A percentile compares a stretch with the other conserved stretches of the same genome.
phyloP scores from a whole-genome alignment of 1,140 invertebrate species.

The Lasioglossum albipes region DNA sequence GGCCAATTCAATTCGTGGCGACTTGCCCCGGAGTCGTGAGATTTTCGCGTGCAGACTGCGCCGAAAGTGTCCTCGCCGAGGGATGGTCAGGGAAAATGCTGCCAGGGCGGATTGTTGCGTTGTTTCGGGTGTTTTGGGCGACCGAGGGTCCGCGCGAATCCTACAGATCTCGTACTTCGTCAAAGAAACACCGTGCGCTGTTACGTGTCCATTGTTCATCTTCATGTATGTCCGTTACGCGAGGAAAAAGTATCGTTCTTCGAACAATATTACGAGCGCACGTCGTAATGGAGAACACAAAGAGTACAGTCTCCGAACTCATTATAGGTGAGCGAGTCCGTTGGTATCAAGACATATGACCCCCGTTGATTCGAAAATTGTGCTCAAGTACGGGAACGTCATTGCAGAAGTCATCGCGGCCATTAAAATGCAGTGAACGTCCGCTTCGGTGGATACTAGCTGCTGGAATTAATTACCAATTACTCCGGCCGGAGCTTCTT shows the following conservation, averaged over 20 bases:
- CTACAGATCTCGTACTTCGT: too few relatives aligned
- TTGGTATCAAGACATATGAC: neutral
- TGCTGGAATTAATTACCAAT: slow-evolving; percentile 3
- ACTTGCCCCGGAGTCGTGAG: neutral
- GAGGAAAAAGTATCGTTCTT: too few relatives aligned
- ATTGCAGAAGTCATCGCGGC: neutral
- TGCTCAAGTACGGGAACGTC: neutral
- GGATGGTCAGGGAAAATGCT: too few relatives aligned
- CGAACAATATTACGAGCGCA: too few relatives aligned
- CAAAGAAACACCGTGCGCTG: too few relatives aligned
- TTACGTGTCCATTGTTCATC: too few relatives aligned
- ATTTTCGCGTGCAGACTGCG: neutral
- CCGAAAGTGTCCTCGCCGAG: neutral
- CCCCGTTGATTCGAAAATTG: slow-evolving; percentile 1
- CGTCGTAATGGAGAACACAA: too few relatives aligned
- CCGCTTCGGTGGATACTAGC: slow-evolving; percentile 5
- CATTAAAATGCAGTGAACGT: slow-evolving; percentile 6
- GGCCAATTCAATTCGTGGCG: slow-evolving; percentile 22
- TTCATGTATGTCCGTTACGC: too few relatives aligned
- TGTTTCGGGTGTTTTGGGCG: too few relatives aligned
- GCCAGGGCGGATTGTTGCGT: too few relatives aligned
- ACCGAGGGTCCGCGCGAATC: too few relatives aligned
- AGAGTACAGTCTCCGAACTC: neutral
- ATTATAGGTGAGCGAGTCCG: neutral
- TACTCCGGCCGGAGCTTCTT: neutral